Evolutionary conservation across 2,888 invertebrate species (phyloP), one percentile per base, ranked within the genome.

Genomic region (Mesorhabditis belari): DNA sequence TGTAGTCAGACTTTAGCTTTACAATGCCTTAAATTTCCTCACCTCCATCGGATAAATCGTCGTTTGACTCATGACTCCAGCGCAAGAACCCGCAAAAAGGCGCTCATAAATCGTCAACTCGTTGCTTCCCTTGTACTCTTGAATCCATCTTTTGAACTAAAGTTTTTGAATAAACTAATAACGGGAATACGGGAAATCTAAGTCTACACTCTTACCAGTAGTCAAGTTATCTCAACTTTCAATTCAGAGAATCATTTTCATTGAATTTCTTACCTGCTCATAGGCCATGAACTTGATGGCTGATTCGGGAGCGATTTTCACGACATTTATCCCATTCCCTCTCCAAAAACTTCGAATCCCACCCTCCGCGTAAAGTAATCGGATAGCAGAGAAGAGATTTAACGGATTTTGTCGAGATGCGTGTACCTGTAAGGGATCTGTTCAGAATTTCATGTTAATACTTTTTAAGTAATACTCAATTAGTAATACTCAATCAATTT

Each of bases 211-310:
- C n/a, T n/a, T n/a, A n/a, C n/a, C n/a, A n/a, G n/a, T n/a, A n/a
- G n/a, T n/a, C n/a, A n/a, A n/a, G n/a, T n/a, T n/a, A n/a, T n/a
- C n/a, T n/a, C n/a, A n/a, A n/a, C n/a, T n/a, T n/a, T n/a, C n/a
- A n/a, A n/a, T 35, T 1, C 44, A 17, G 0, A 17, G 12, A 17
- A 35, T n/a, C 2, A 9, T n/a, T 35, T 35, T 35, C n/a, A 35
- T 35, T n/a, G 12, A 35, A 17, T 9, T 12, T 19, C 21, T 57
- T 60, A 82, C 81, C 85, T 95, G 92, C 82, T 98, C 98, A 83
- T 98, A 98, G 0, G 94, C 92, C 82, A 92, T 91, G 82, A 98
- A 98, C 83, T 98, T 98, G n/a, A 98, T 84, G 0, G 96, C 98
- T 0, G 93, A 90, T 83, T 99, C 98, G 0, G 98, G 98, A 2